A percentile compares a stretch with the other conserved stretches of the same genome.
phyloP scores from a whole-genome alignment of 2,113 vertebrate species.

The Ochotona curzoniae region DNA sequence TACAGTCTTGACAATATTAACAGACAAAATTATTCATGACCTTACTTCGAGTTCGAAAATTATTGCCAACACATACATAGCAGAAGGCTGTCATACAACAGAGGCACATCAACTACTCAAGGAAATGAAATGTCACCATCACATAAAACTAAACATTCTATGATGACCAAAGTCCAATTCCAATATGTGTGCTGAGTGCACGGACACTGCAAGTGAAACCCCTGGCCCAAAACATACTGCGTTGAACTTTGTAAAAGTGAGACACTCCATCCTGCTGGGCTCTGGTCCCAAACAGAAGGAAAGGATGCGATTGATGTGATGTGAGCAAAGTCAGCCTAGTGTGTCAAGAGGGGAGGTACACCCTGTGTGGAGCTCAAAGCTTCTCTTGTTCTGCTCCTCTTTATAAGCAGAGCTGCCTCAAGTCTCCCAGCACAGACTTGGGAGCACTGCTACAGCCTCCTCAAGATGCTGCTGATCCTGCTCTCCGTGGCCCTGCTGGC shows the following conservation, averaged over 20 bases:
- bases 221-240: background rate
- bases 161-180: too few relatives aligned
- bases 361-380: background rate
- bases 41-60: background rate
- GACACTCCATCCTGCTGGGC: background rate
- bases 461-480: constrained; percentile 9
- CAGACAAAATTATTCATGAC: background rate
- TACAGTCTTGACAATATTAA: background rate
- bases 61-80: background rate
- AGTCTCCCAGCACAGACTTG: background rate
- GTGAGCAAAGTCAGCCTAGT: background rate
- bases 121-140: background rate
- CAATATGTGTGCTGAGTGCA: too few relatives aligned
- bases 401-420: background rate
- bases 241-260: background rate
- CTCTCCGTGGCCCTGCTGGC: background rate
- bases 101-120: background rate
- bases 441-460: background rate
- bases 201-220: background rate
- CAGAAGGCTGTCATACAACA: background rate
- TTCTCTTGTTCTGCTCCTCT: background rate
- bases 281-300: too few relatives aligned
- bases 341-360: background rate
- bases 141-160: background rate
- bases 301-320: background rate